Percentiles rank a stretch among this genome's conserved stretches.
Evolutionary conservation across 2,888 invertebrate species (phyloP).

Genomic region (Oligia strigilis): DNA sequence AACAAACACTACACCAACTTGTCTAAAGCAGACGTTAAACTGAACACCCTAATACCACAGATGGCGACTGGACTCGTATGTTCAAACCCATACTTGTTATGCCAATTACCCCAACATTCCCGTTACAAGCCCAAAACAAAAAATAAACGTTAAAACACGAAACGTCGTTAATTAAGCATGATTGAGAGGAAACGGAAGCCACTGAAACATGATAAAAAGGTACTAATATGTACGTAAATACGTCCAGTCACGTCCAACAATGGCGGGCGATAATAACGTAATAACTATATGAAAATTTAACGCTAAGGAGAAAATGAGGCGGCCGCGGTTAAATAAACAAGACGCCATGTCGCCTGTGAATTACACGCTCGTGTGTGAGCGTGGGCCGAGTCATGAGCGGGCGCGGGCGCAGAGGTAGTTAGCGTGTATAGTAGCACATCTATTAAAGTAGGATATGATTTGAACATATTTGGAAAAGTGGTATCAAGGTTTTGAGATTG

Average conservation of each 20-base stretch:
- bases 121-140: slow-evolving; percentile 33
- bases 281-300: slow-evolving; percentile 81
- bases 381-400: slow-evolving; percentile 8
- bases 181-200: slow-evolving; percentile 72
- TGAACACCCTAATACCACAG: background rate
- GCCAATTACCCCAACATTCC: slow-evolving; percentile 22
- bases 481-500: background rate
- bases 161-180: slow-evolving; percentile 53
- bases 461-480: background rate
- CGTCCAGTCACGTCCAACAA: slow-evolving; percentile 78
- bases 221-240: slow-evolving; percentile 66
- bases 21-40: background rate
- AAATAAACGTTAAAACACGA: slow-evolving; percentile 40
- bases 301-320: slow-evolving; percentile 77
- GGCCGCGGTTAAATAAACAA: slow-evolving; percentile 82
- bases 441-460: background rate
- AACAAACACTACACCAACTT: background rate
- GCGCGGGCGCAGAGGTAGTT: background rate
- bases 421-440: background rate
- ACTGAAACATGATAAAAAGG: slow-evolving; percentile 65
- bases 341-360: slow-evolving; percentile 73
- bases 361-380: slow-evolving; percentile 65
- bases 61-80: background rate
- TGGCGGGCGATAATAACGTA: slow-evolving; percentile 64
- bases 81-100: background rate